A percentile compares a stretch with the other conserved stretches of the same genome.
phyloP scores from a whole-genome alignment of 1,140 invertebrate species.

The Pararge aegeria region DNA sequence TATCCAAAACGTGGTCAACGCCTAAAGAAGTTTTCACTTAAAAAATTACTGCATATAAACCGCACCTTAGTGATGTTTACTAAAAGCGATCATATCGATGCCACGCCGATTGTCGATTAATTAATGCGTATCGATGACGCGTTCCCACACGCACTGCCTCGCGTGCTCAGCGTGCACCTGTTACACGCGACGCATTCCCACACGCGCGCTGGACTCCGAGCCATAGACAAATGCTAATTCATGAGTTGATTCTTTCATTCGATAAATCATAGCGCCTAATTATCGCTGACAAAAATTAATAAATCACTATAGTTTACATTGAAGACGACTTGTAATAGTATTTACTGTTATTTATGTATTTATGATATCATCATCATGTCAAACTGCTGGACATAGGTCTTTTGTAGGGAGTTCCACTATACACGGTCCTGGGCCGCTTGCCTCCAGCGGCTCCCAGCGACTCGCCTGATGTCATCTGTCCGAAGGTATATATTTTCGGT shows the following conservation, averaged over 20 bases:
- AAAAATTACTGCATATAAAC: neutral
- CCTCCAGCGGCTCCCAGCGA: no score
- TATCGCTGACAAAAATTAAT: neutral
- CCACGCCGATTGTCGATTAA: conserved; percentile 2
- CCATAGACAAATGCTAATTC: neutral
- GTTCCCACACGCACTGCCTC: conserved; percentile 3
- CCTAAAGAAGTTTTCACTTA: no score
- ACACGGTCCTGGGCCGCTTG: no score
- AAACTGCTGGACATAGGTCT: no score
- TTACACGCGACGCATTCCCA: conserved; percentile 27
- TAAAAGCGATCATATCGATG: neutral
- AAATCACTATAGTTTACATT: no score
- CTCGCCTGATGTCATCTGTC: no score
- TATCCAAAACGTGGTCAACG: no score
- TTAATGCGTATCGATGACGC: conserved; percentile 6
- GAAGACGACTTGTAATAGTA: no score
- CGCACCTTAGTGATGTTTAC: neutral
- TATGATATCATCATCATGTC: no score
- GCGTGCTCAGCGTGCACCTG: conserved; percentile 24
- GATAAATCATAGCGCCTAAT: neutral
- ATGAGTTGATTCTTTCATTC: neutral
- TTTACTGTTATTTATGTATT: no score
- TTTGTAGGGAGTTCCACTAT: no score
- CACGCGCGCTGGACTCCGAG: neutral
- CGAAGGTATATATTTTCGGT: no score